phyloP scores from a whole-genome alignment of 1,140 invertebrate species.

The Tetranychus cinnabarinus region DNA sequence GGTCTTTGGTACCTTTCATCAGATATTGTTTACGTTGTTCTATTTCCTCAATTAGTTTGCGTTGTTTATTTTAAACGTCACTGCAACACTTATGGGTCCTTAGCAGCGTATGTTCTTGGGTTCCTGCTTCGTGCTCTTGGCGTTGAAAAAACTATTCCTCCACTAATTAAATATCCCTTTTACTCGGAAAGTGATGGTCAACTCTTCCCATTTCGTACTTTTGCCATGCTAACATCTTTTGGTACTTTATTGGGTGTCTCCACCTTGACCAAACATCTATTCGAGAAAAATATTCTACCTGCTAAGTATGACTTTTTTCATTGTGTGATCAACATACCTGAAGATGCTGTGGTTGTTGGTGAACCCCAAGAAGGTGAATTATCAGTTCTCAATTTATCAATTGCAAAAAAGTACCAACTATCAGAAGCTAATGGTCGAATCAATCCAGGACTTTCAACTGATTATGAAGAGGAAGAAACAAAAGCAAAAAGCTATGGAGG shows the following conservation, averaged over 20 bases:
- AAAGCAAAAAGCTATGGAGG: too few species aligned
- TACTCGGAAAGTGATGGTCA: constrained; percentile 45
- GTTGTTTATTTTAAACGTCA: constrained; percentile 81
- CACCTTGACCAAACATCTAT: constrained; percentile 31
- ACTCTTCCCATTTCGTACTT: constrained; percentile 63
- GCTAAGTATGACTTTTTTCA: constrained; percentile 72
- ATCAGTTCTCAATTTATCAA: constrained; percentile 35
- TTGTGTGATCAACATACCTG: constrained; percentile 89
- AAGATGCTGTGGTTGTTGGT: constrained; percentile 25
- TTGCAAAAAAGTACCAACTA: constrained; percentile 48
- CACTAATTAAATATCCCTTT: constrained; percentile 65
- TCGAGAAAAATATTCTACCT: constrained; percentile 52
- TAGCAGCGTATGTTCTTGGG: constrained; percentile 67
- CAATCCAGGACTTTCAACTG: constrained; percentile 68
- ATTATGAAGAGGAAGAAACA: constrained; percentile 4
- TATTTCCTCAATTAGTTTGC: constrained; percentile 92
- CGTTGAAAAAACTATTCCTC: constrained; percentile 57
- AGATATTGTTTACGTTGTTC: constrained; percentile 87
- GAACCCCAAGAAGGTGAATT: constrained; percentile 28
- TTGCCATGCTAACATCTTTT: constrained; percentile 56
- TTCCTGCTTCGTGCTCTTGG: constrained; percentile 52
- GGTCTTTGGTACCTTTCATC: constrained; percentile 91
- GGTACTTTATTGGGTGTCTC: constrained; percentile 48
- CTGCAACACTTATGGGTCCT: constrained; percentile 88
- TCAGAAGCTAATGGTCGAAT: constrained; percentile 66